phyloP scores from a whole-genome alignment of 2,113 vertebrate genomes.

The Etheostoma spectabile region DNA sequence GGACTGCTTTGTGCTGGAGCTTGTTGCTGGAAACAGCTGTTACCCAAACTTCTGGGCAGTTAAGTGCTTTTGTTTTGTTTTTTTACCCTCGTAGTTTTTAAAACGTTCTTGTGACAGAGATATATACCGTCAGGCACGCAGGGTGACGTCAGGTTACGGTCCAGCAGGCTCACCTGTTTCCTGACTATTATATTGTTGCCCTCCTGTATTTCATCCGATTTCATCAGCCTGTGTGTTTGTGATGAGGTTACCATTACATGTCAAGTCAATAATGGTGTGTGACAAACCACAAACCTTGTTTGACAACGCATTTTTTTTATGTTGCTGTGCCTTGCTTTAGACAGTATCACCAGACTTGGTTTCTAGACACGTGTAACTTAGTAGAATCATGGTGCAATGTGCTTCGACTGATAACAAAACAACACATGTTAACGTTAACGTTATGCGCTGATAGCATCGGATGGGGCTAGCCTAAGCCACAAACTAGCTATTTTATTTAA shows the following conservation, averaged over 20 bases:
- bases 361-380: too few species aligned
- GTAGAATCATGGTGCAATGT: constrained; percentile 1
- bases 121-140: too few species aligned
- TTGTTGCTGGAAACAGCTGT: too few species aligned
- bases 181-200: not conserved
- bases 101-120: too few species aligned
- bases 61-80: too few species aligned
- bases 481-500: constrained; percentile 11
- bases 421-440: not conserved
- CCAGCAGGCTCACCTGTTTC: not conserved
- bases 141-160: not conserved
- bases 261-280: not conserved
- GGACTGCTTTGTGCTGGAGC: too few species aligned
- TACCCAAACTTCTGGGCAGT: too few species aligned
- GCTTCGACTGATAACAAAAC: not conserved
- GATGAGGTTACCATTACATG: not conserved
- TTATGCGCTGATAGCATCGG: not conserved
- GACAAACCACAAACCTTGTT: not conserved
- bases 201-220: constrained; percentile 23
- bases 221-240: not conserved
- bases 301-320: not conserved
- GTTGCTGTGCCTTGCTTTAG: not conserved
- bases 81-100: too few species aligned
- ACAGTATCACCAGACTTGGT: not conserved
- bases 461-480: constrained; percentile 44